Conservation (phyloP, 2,888 invertebrate genomes). For the Diarsia mendica region DNA sequence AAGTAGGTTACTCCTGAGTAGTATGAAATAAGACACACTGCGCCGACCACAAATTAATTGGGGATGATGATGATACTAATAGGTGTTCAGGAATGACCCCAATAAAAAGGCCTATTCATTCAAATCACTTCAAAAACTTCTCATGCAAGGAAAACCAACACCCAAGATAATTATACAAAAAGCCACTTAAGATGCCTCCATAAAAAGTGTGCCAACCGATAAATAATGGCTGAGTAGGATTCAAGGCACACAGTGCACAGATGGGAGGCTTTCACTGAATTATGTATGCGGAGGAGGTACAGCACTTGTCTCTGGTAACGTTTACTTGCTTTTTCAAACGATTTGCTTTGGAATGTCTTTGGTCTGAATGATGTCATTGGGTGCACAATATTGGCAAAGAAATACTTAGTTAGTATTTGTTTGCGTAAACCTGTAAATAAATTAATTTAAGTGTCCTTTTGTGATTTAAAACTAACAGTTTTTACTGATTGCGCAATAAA, state of each 20-base stretch:
- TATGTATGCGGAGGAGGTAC: conserved; percentile 54
- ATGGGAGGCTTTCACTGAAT: conserved; percentile 61
- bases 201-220: conserved; percentile 41
- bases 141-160: not conserved
- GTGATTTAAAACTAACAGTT: no score
- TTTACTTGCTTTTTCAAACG: conserved; percentile 47
- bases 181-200: not conserved
- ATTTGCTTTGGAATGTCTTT: conserved; percentile 25
- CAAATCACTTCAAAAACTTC: not conserved
- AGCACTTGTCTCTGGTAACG: conserved; percentile 47
- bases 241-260: conserved; percentile 43
- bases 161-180: no score
- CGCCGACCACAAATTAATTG: no score
- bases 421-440: not conserved
- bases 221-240: conserved; percentile 44
- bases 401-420: not conserved
- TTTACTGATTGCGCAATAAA: no score
- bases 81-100: not conserved
- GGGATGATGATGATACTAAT: not conserved
- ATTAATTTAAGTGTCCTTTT: no score
- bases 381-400: conserved; percentile 8
- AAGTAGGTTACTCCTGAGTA: no score
- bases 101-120: not conserved
- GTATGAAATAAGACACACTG: no score
- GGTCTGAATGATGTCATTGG: conserved; percentile 41